Evolutionary conservation across 2,888 invertebrate species (phyloP), one percentile per base, ranked within the genome.

Genomic region (Chaetogeoica ovagalla): DNA sequence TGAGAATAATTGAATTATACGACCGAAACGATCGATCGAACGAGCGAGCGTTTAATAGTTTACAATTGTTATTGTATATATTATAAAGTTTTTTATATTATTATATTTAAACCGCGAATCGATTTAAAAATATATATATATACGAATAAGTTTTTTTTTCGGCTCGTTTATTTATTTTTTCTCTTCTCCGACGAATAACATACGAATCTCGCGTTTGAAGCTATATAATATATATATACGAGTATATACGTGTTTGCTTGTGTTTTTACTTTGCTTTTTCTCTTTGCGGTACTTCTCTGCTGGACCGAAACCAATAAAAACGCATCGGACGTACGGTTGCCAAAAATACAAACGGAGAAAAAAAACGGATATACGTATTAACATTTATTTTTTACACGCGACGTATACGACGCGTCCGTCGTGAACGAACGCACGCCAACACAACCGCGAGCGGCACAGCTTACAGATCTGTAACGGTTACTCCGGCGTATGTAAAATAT

Each of bases 251-350:
- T 30, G 30, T 30, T 30, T 30, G 30, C 30, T 30, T 30, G 30
- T 52, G n/a, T 52, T 62, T 62, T 30, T 30, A 48, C 13, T 11
- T 23, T 72, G 60, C 37, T 52, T 23, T 5, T 37, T 21, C 21
- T 63, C 21, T 65, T 30, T 30, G 30, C 4, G 4, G 30, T 30
- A 43, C 43, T 43, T 43, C 21, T 63, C 21, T 55, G 55, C 59
- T 74, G 55, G 73, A 63, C 63, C 63, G n/a, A 74, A 63, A 74
- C 55, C 52, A 74, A 74, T 74, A 74, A 63, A 63, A 63, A 52
- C 21, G 73, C 63, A 74, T 39, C 17, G 17, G 17, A 7, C 19
- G 52, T 9, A 9, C 11, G 37, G 52, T 63, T 52, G 63, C 73
- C 73, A 73, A 73, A 73, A 52, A 21, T n/a, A n/a, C n/a, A n/a